A percentile compares a stretch with the other conserved stretches of the same genome.
Conservation (phyloP, 2,888 invertebrate genomes). For the Ennomos quercinarius region DNA sequence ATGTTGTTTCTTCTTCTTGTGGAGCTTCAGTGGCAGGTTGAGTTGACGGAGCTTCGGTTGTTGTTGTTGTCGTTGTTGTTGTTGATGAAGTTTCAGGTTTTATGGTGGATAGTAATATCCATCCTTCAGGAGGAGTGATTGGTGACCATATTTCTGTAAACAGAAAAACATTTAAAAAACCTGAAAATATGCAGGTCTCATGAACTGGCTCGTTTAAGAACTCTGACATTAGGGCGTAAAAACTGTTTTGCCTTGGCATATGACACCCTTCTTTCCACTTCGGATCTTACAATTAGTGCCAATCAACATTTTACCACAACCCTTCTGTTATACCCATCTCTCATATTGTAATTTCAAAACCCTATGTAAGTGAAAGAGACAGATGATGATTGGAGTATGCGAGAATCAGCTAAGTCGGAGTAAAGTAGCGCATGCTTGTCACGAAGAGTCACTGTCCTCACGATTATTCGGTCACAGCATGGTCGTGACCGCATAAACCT, state of each 20-base stretch:
- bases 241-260: too few species aligned
- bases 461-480: constrained; percentile 16
- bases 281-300: too few species aligned
- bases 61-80: constrained; percentile 46
- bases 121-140: constrained; percentile 87
- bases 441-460: constrained; percentile 9
- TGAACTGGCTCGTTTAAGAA: too few species aligned
- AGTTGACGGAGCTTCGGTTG: constrained; percentile 38
- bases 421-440: constrained; percentile 12
- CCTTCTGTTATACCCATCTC: too few species aligned
- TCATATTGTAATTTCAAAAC: too few species aligned
- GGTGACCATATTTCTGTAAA: constrained; percentile 86
- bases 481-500: constrained; percentile 25
- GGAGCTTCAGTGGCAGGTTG: constrained; percentile 34
- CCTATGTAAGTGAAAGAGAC: too few species aligned
- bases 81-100: constrained; percentile 61
- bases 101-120: constrained; percentile 84
- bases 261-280: too few species aligned
- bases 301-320: too few species aligned
- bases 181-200: too few species aligned
- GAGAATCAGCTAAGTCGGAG: too few species aligned
- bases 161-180: neutral
- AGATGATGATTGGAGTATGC: too few species aligned
- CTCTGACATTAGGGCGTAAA: too few species aligned
- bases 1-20: constrained; percentile 43